Base-by-base conservation (phyloP, 2,113 vertebrate genomes). In the Boulengeromyrus knoepffleri region DNA sequence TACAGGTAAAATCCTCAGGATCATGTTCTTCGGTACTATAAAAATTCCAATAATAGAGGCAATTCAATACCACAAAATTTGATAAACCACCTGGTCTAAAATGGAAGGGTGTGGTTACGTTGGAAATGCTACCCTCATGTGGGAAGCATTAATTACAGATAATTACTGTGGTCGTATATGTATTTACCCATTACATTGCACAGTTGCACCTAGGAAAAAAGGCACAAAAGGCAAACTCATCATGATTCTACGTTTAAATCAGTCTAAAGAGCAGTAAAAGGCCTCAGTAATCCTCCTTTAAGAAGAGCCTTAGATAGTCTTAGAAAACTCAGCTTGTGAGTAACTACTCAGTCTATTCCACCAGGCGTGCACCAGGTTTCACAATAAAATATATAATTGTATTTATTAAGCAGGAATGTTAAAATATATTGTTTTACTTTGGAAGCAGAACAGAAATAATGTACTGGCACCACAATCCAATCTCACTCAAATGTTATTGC, bases 141-240 rank as follows among this genome's bases (percentile, higher is more conserved):
- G n/a, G 24, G 62, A 52, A 83, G n/a, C 21, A 24, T 86, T 58
- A 39, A 87, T 90, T 90, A 53, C 77, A 90, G 47, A 90, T 70
- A 83, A 66, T 70, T 87, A 56, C 84, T 70, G 24, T 31, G 83
- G 42, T 56, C 45, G 70, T 31, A 85, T 66, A 90, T 52, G 47
- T 46, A 90, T 90, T 85, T 86, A 50, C n/a, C 45, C 15, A 53
- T 85, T 85, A 46, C 70, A 49, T 53, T 83, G 47, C 50, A 13
- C 31, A 21, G 66, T 21, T 52, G 5, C 27, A 21, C 42, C 36
- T 89, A 27, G 17, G 66, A 49, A 89, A 80, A 89, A 52, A 85
- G 10, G 39, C 42, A 84, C 70, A 17, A 36, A 89, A 80, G 15
- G 7, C 42, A 27, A 45, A 47, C 2, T 66, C 24, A 21, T 13